phyloP scores from a whole-genome alignment of 1,140 invertebrate genomes.

The Hylaeus anthracinus region DNA sequence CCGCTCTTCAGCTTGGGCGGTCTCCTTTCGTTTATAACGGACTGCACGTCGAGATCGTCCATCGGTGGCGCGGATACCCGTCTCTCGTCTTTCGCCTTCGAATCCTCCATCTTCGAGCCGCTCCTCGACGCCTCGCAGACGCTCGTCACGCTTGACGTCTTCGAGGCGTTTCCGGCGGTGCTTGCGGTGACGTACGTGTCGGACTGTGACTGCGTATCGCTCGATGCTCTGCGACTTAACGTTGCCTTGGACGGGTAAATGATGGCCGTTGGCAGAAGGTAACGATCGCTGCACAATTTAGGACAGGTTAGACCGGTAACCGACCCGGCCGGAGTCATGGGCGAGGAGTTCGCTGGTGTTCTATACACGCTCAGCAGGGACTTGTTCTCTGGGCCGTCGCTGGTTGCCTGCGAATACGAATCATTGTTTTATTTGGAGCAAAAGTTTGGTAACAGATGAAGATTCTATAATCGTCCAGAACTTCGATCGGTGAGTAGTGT shows the following conservation, averaged over 20 bases:
- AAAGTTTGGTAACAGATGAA: no score
- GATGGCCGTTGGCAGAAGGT: conserved; percentile 58
- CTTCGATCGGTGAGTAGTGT: no score
- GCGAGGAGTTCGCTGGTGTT: conserved; percentile 59
- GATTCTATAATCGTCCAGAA: no score
- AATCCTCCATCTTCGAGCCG: conserved; percentile 53
- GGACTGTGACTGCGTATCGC: conserved; percentile 54
- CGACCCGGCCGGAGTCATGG: conserved; percentile 39
- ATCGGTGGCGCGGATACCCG: conserved; percentile 33
- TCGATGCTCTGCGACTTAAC: conserved; percentile 55
- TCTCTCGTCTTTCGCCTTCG: conserved; percentile 41
- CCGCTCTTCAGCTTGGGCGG: conserved; percentile 72
- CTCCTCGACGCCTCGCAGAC: conserved; percentile 30
- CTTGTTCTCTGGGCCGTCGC: conserved; percentile 60
- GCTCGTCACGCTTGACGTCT: conserved; percentile 37
- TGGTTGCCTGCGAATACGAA: conserved; percentile 25
- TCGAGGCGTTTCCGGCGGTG: conserved; percentile 22
- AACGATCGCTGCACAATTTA: conserved; percentile 49
- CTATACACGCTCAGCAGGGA: conserved; percentile 65
- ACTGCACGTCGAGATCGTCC: conserved; percentile 76
- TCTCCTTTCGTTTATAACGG: conserved; percentile 77
- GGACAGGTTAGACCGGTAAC: conserved; percentile 33
- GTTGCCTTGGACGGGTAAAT: conserved; percentile 70
- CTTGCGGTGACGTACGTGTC: conserved; percentile 40
- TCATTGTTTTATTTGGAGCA: no score